Conservation (phyloP, 2,888 invertebrate genomes). For the Tyria jacobaeae region DNA sequence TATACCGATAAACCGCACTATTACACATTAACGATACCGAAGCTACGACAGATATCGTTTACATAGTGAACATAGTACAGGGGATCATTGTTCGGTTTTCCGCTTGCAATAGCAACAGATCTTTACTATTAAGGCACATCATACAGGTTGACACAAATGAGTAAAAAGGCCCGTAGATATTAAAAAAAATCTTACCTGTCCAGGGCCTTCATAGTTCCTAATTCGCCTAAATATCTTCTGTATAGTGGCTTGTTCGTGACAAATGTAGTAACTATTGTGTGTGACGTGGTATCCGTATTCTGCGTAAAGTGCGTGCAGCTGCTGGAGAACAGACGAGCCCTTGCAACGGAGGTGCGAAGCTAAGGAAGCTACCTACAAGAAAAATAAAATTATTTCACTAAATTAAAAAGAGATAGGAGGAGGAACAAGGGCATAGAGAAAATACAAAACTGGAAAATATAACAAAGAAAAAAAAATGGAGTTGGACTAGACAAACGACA, state of each 20-base stretch:
- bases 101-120: no score
- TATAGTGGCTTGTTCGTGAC: slow-evolving; percentile 90
- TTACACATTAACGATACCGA: no score
- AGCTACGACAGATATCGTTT: no score
- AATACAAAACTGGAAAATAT: no score
- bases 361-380: slow-evolving; percentile 71
- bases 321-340: slow-evolving; percentile 85
- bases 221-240: slow-evolving; percentile 93
- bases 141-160: background rate
- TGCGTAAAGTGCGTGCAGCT: slow-evolving; percentile 92
- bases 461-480: no score
- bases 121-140: background rate
- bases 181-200: slow-evolving; percentile 76
- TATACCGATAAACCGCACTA: no score
- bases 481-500: no score
- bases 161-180: background rate
- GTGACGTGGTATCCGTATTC: slow-evolving; percentile 96
- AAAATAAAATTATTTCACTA: background rate
- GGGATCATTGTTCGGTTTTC: no score
- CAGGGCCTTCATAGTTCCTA: slow-evolving; percentile 89
- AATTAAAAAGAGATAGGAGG: no score
- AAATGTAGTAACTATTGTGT: slow-evolving; percentile 95
- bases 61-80: no score
- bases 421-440: no score
- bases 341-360: slow-evolving; percentile 87